phyloP scores from a whole-genome alignment of 2,797 vertebrate species.

The Tauraco hartlaubi region DNA sequence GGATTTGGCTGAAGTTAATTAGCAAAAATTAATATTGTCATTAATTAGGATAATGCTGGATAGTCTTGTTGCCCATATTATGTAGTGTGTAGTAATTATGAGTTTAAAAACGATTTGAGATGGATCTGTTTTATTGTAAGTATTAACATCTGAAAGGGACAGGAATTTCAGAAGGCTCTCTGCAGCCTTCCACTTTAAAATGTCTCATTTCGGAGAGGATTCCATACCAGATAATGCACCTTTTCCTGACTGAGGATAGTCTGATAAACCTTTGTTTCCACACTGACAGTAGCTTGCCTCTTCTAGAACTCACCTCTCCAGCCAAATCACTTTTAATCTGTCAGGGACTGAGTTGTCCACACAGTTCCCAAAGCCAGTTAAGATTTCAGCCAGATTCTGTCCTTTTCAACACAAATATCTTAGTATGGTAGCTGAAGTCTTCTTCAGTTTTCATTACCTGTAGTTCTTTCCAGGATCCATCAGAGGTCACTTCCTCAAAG shows the following conservation, averaged over 20 bases:
- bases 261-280: not conserved
- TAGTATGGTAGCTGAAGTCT: not conserved
- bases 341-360: not conserved
- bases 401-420: not conserved
- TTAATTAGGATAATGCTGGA: conserved; percentile 14
- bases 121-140: not conserved
- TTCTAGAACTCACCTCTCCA: not conserved
- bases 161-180: not conserved
- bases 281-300: not conserved
- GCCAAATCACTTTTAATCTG: not conserved
- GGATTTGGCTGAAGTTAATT: conserved; percentile 26
- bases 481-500: not conserved
- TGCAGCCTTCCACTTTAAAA: not conserved
- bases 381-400: not conserved
- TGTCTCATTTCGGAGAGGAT: not conserved
- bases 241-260: not conserved
- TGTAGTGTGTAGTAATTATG: not conserved
- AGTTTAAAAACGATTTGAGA: not conserved
- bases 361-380: not conserved
- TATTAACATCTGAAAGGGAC: not conserved
- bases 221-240: not conserved
- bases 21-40: conserved; percentile 2
- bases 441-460: not conserved
- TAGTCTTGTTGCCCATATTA: conserved; percentile 8
- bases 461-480: not conserved